Percentiles rank a stretch among this genome's conserved stretches.
These are phyloP conservation scores for Diploscapter pachys DNA, from an alignment of 1,140 invertebrate genomes.

Conservation along the genomic window DNA sequence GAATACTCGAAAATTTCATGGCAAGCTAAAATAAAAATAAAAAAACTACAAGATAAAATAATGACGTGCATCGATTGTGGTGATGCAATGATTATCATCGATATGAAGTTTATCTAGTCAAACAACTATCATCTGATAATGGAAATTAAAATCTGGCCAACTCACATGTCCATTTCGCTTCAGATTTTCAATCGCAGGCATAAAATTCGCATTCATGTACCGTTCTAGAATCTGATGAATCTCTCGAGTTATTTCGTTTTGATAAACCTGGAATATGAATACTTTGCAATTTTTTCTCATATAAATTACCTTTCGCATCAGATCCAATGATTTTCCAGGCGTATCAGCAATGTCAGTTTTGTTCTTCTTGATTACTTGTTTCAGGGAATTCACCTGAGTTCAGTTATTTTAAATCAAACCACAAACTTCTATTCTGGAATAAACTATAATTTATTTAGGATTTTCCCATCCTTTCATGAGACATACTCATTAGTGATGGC, in stretches of 20 bases:
- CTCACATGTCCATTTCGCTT: slow-evolving; percentile 49
- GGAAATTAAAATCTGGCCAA: slow-evolving; percentile 2
- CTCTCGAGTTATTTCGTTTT: slow-evolving; percentile 48
- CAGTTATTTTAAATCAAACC: too few relatives aligned
- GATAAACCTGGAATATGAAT: slow-evolving; percentile 42
- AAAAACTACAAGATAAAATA: too few relatives aligned
- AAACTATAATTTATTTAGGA: too few relatives aligned
- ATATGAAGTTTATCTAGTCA: not conserved
- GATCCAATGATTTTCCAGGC: slow-evolving; percentile 20
- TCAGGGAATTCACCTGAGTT: slow-evolving; percentile 27
- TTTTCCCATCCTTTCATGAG: too few relatives aligned
- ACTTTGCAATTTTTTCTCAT: not conserved
- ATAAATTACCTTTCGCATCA: slow-evolving; percentile 19
- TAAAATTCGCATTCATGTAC: slow-evolving; percentile 49
- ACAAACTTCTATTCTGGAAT: too few relatives aligned
- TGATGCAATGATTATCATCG: too few relatives aligned
- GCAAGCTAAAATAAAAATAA: too few relatives aligned
- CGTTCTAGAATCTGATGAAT: slow-evolving; percentile 52
- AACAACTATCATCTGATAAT: slow-evolving; percentile 27
- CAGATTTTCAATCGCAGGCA: slow-evolving; percentile 55
- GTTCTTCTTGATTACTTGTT: slow-evolving; percentile 26
- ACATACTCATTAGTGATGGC: too few relatives aligned
- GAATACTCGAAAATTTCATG: too few relatives aligned
- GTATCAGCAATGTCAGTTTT: slow-evolving; percentile 27
- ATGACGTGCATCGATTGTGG: too few relatives aligned